Evolutionary conservation across 2,888 invertebrate species (phyloP).

Genomic region (Lasioglossum pauxillum): DNA sequence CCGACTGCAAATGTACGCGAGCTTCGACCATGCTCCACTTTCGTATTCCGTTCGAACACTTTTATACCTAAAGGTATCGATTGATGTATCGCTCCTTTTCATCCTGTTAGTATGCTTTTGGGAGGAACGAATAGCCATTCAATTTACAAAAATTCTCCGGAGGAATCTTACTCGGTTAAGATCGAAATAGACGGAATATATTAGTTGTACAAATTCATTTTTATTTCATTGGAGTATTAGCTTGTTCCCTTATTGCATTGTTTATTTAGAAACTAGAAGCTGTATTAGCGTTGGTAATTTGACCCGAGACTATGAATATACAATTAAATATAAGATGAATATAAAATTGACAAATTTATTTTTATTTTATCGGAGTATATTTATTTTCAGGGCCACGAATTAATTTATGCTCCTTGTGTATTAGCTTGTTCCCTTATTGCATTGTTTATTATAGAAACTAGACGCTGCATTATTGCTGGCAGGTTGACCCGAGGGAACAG

Average conservation of each 20-base stretch:
- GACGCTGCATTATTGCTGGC: neutral
- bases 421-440: too few relatives aligned
- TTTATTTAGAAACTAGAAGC: too few relatives aligned
- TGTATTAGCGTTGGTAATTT: too few relatives aligned
- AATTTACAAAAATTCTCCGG: neutral
- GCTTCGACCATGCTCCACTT: neutral
- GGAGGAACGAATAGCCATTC: neutral
- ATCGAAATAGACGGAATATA: neutral
- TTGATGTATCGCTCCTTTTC: conserved; percentile 7
- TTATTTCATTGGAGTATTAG: neutral
- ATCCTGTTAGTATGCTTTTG: neutral
- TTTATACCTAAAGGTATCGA: neutral
- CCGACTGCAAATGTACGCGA: conserved; percentile 16
- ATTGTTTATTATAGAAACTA: neutral
- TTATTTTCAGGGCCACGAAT: neutral
- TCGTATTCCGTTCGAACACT: neutral
- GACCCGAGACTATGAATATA: too few relatives aligned
- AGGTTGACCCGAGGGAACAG: conserved; percentile 43
- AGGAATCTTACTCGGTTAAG: neutral
- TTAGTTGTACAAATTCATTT: neutral
- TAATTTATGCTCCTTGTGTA: neutral
- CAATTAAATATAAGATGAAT: too few relatives aligned
- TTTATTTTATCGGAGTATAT: too few relatives aligned
- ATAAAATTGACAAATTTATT: too few relatives aligned
- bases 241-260: too few relatives aligned